phyloP scores from a whole-genome alignment of 2,113 vertebrate genomes.

The Nanorana parkeri region DNA sequence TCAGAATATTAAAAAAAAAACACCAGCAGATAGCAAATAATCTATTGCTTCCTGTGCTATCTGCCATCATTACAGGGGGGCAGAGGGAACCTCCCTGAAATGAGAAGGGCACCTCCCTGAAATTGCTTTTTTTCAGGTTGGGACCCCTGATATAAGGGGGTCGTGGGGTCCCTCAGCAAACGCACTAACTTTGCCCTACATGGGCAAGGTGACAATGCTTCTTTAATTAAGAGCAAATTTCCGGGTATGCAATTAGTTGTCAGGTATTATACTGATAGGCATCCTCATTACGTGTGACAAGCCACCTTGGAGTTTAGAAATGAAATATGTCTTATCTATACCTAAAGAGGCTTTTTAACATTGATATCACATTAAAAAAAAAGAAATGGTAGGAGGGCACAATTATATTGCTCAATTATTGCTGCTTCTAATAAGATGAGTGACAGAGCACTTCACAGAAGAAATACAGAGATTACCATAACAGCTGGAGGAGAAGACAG shows the following conservation, averaged over 20 bases:
- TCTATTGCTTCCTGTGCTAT: too few relatives aligned
- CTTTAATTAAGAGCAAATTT: background rate
- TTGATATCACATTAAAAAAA: slow-evolving; percentile 25
- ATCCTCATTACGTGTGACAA: background rate
- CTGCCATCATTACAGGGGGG: too few relatives aligned
- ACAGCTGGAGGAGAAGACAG: slow-evolving; percentile 31
- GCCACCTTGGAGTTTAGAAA: background rate
- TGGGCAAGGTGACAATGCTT: background rate
- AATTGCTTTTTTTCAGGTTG: too few relatives aligned
- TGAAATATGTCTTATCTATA: background rate
- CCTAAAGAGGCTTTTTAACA: slow-evolving; percentile 2
- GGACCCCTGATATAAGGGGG: too few relatives aligned
- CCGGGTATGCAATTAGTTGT: background rate
- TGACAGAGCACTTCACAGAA: slow-evolving; percentile 26
- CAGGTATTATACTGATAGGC: background rate
- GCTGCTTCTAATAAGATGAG: slow-evolving; percentile 3
- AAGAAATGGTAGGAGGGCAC: slow-evolving; percentile 1
- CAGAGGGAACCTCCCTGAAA: too few relatives aligned
- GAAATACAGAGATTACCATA: slow-evolving; percentile 9
- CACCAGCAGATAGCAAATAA: too few relatives aligned
- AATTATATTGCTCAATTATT: slow-evolving; percentile 26
- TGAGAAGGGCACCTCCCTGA: too few relatives aligned
- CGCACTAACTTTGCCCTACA: too few relatives aligned
- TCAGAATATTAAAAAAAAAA: too few relatives aligned
- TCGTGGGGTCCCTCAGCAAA: too few relatives aligned